Base-by-base conservation (phyloP, 2,888 invertebrate genomes). In the Gibbula magus region DNA sequence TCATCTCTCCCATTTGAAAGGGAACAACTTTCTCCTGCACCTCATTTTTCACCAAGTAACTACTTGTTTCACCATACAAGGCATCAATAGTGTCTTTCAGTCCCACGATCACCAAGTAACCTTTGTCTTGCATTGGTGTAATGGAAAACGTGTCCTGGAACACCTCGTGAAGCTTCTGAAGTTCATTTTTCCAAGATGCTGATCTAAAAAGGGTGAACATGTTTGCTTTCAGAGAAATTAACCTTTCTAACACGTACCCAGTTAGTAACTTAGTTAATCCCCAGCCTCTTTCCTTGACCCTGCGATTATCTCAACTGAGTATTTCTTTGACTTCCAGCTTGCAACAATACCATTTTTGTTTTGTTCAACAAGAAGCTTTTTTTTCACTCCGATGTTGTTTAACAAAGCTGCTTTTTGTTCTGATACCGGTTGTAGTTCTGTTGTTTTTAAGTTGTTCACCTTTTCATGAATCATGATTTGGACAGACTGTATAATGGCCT, bases 21-120 rank as follows among this genome's bases (percentile, higher is more conserved):
- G 70, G 32, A 5, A 82, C 56, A 67, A 61, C 45, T 10, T 76
- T 67, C 22, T 61, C 66, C 35, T 77, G 16, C 22, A 79, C 66
- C 16, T 80, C 79, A 70, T 85, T 81, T 1, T n/a, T 25, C 18
- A 66, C 35, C 13, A 85, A 53, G 52, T 81, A 85, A 5, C 51
- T 77, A 45, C 75, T 77, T 13, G 81, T 22, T 10, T 32, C 67
- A 52, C 74, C 79, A 29, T 77, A 4, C n/a, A 78, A 45, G 5
- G 25, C 52, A 20, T 66, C 29, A 2, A 53, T 35, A 22, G n/a
- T 35, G 22, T 25, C 61, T 13, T 61, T 61, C 4, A 61, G 5
- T 32, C 61, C 61, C 20, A 22, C 25, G 29, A 61, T 61, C 29
- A 61, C 4, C 4, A 61, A 29, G 29, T 61, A 61, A 16, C 4